Conservation (phyloP, 2,888 invertebrate species). For the Opisthograptis luteolata region DNA sequence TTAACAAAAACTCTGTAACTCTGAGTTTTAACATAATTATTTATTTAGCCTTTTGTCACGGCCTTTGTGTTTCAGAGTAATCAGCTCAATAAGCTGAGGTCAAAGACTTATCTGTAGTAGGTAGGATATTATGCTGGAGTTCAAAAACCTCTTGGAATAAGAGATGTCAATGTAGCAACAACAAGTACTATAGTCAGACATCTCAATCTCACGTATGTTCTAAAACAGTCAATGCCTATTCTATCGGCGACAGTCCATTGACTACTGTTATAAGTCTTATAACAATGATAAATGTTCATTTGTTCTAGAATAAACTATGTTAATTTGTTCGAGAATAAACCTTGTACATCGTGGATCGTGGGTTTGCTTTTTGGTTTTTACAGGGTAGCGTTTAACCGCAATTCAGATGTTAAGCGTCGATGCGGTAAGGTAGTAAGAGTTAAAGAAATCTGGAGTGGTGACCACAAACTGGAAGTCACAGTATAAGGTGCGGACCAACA, state of each 20-base stretch:
- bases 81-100: conserved; percentile 1
- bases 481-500: no score
- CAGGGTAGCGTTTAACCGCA: no score
- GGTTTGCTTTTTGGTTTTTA: no score
- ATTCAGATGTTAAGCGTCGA: no score
- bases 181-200: neutral
- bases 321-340: no score
- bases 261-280: neutral
- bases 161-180: neutral
- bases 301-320: no score
- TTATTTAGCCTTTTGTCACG: conserved; percentile 21
- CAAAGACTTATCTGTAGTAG: conserved; percentile 2
- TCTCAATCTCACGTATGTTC: no score
- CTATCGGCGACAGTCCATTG: neutral
- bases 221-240: neutral
- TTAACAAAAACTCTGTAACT: conserved; percentile 12
- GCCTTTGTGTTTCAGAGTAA: conserved; percentile 11
- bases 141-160: conserved; percentile 9
- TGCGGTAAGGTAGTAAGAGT: no score
- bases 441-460: no score
- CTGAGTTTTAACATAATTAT: conserved; percentile 11
- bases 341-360: no score
- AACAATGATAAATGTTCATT: no score
- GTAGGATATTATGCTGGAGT: conserved; percentile 1
- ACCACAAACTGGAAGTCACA: no score